A percentile compares a stretch with the other conserved stretches of the same genome.
Conservation (phyloP, 2,113 vertebrate genomes). For the Calidris pygmaea region DNA sequence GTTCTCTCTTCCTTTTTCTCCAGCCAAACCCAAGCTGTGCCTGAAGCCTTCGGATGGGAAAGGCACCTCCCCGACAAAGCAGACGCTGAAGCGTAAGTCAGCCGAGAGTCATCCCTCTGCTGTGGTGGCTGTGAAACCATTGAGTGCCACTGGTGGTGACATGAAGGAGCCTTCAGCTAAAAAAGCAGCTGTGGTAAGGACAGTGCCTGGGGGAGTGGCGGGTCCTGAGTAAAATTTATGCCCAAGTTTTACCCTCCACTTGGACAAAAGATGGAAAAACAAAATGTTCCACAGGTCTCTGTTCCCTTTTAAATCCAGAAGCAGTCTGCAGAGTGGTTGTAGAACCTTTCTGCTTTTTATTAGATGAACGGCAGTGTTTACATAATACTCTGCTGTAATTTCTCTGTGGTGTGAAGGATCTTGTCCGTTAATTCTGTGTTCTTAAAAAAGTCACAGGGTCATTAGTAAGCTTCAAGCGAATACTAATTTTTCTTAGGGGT, state of each 20-base stretch:
- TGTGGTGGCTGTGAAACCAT: conserved; percentile 86
- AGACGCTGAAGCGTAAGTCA: conserved; percentile 78
- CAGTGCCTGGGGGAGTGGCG: too few relatives aligned
- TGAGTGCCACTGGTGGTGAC: conserved; percentile 56
- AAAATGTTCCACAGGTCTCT: rapidly evolving
- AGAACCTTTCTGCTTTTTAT: not conserved
- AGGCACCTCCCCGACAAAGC: conserved; percentile 68
- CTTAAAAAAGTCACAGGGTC: not conserved
- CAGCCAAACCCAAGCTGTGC: conserved; percentile 86
- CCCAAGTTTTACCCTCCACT: not conserved
- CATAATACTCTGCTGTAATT: not conserved
- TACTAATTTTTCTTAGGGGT: not conserved
- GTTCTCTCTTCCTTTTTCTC: not conserved
- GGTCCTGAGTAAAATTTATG: not conserved
- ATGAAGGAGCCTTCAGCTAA: conserved; percentile 23
- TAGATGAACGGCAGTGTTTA: not conserved
- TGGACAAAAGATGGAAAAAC: not conserved
- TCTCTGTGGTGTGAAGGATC: not conserved
- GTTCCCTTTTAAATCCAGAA: not conserved
- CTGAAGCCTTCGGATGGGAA: conserved; percentile 86
- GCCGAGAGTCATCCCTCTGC: conserved; percentile 73
- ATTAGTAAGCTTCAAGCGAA: not conserved
- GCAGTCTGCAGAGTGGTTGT: not conserved
- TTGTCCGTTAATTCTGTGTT: not conserved
- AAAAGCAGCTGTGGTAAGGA: conserved; percentile 64